Evolutionary conservation across 2,113 vertebrate species (phyloP).

Genomic region (Campylorhamphus procurvoides): DNA sequence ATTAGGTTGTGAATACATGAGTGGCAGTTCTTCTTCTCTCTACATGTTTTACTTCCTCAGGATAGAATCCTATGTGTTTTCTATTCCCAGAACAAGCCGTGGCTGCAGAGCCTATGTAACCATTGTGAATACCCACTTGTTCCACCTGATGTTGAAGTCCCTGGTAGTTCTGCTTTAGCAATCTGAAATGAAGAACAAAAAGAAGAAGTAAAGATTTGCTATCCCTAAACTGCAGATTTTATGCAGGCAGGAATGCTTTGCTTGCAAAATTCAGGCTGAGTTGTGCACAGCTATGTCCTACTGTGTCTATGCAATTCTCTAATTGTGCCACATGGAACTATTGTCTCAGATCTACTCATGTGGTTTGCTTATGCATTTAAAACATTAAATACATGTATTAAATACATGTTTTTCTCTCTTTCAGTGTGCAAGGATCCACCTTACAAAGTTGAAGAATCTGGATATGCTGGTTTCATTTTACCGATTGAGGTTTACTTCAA

Average conservation of each 20-base stretch:
- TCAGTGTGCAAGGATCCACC: slow-evolving; percentile 91
- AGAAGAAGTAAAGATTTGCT: background rate
- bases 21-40: background rate
- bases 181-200: background rate
- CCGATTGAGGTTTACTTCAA: slow-evolving; percentile 92
- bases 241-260: background rate
- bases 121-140: background rate
- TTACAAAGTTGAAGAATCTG: slow-evolving; percentile 92
- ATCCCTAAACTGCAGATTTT: background rate
- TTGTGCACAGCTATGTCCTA: fast-evolving
- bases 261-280: background rate
- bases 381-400: background rate
- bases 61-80: background rate
- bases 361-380: background rate
- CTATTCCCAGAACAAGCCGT: background rate
- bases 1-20: background rate
- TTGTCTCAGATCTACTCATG: background rate
- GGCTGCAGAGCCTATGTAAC: background rate
- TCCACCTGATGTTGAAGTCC: background rate
- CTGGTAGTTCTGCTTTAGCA: background rate
- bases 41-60: background rate
- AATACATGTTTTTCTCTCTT: background rate
- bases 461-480: slow-evolving; percentile 92
- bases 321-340: background rate
- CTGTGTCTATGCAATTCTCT: background rate